Conservation (phyloP, 2,888 invertebrate species). For the Dione vanillae region DNA sequence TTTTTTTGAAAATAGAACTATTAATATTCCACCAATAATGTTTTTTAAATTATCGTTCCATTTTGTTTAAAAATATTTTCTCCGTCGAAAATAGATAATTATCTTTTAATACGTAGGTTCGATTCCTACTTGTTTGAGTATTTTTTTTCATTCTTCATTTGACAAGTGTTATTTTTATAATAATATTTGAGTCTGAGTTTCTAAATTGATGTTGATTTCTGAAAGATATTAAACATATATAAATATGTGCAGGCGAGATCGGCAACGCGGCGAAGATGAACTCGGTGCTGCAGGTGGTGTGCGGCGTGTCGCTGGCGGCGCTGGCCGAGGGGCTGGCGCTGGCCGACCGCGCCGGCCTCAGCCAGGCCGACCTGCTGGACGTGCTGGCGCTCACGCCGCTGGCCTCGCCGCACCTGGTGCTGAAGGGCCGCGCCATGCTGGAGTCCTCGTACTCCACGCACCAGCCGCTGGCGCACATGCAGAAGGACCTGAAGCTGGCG, state of each 20-base stretch:
- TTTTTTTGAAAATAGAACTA: too few relatives aligned
- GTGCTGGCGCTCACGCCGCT: constrained; percentile 93
- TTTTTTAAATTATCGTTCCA: too few relatives aligned
- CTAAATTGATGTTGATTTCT: too few relatives aligned
- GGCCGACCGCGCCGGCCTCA: constrained; percentile 95
- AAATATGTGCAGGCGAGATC: constrained; percentile 93
- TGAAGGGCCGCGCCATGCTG: constrained; percentile 93
- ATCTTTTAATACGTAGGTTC: too few relatives aligned
- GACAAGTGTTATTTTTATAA: too few relatives aligned
- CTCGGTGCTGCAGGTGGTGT: constrained; percentile 94
- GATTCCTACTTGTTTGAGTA: too few relatives aligned
- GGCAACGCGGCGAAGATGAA: constrained; percentile 98
- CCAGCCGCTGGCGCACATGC: constrained; percentile 96
- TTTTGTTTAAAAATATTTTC: too few relatives aligned
- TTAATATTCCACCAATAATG: too few relatives aligned
- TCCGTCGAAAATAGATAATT: too few relatives aligned
- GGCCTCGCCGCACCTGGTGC: constrained; percentile 91
- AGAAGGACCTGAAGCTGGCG: constrained; percentile 96
- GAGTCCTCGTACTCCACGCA: constrained; percentile 93
- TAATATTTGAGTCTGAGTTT: too few relatives aligned
- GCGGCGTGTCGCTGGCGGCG: constrained; percentile 95
- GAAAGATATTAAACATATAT: too few relatives aligned
- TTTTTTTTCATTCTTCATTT: too few relatives aligned
- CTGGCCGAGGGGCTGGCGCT: constrained; percentile 97
- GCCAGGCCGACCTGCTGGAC: constrained; percentile 94